Evolutionary conservation across 2,113 vertebrate species (phyloP).

Genomic region (Delphinus delphis): DNA sequence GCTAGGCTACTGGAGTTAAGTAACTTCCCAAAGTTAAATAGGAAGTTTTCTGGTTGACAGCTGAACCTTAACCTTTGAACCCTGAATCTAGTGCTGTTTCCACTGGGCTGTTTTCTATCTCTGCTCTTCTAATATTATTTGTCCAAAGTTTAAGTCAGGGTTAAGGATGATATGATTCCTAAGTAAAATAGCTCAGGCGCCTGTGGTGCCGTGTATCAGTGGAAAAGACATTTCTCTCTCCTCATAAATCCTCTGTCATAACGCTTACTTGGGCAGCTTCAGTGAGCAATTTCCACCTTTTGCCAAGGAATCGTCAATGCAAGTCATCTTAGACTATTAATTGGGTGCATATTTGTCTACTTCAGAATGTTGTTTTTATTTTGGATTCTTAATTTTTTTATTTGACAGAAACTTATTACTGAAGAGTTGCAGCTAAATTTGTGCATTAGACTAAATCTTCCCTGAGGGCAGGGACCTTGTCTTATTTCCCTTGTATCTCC

Average conservation of each 20-base stretch:
- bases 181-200: background rate
- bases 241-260: fast-evolving
- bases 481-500: background rate
- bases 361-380: background rate
- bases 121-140: background rate
- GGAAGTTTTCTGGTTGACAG: background rate
- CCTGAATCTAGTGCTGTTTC: background rate
- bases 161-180: background rate
- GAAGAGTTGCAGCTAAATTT: background rate
- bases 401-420: background rate
- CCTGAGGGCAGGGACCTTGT: background rate
- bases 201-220: background rate
- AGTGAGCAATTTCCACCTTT: background rate
- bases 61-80: background rate
- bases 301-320: background rate
- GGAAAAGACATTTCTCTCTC: background rate
- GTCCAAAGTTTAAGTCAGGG: background rate
- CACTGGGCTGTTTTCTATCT: background rate
- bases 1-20: background rate
- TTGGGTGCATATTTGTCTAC: background rate
- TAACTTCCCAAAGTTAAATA: background rate
- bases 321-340: background rate
- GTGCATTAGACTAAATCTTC: background rate
- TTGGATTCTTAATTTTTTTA: background rate
- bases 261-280: background rate